phyloP scores from a whole-genome alignment of 2,888 invertebrate genomes.

The Synanthedon formicaeformis region DNA sequence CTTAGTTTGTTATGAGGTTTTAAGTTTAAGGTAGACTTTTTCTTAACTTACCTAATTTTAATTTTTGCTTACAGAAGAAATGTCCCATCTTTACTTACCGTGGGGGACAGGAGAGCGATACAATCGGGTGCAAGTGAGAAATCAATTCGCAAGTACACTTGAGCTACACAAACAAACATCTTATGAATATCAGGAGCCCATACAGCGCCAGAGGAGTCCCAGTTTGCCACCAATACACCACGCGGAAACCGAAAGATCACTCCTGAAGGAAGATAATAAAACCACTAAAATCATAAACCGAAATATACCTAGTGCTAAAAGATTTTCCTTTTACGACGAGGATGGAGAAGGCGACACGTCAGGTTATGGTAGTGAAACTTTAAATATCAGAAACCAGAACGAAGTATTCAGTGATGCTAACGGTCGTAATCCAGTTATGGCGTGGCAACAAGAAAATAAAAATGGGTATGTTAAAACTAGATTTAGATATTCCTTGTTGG shows the following conservation, averaged over 20 bases:
- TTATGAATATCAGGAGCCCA: slow-evolving; percentile 54
- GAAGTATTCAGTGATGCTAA: slow-evolving; percentile 25
- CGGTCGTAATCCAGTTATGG: slow-evolving; percentile 40
- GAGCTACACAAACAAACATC: slow-evolving; percentile 57
- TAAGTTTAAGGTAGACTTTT: no score
- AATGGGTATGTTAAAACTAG: slow-evolving; percentile 35
- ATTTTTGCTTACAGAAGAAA: slow-evolving; percentile 76
- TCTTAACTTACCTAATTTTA: no score
- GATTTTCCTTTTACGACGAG: slow-evolving; percentile 62
- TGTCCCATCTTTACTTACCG: slow-evolving; percentile 81
- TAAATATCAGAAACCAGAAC: slow-evolving; percentile 33
- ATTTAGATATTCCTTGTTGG: not conserved
- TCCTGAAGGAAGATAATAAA: slow-evolving; percentile 38
- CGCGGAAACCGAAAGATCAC: slow-evolving; percentile 34
- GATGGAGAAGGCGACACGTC: slow-evolving; percentile 82
- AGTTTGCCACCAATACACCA: slow-evolving; percentile 76
- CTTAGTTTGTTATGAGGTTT: no score
- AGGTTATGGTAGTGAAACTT: slow-evolving; percentile 85
- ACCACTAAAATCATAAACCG: slow-evolving; percentile 38
- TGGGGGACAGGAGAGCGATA: slow-evolving; percentile 75
- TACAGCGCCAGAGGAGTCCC: slow-evolving; percentile 71
- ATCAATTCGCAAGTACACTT: slow-evolving; percentile 60
- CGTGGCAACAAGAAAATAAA: slow-evolving; percentile 56
- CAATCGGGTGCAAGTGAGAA: slow-evolving; percentile 50
- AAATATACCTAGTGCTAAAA: slow-evolving; percentile 53